phyloP scores from a whole-genome alignment of 2,113 vertebrate genomes.

The Potamarius usumacintae region DNA sequence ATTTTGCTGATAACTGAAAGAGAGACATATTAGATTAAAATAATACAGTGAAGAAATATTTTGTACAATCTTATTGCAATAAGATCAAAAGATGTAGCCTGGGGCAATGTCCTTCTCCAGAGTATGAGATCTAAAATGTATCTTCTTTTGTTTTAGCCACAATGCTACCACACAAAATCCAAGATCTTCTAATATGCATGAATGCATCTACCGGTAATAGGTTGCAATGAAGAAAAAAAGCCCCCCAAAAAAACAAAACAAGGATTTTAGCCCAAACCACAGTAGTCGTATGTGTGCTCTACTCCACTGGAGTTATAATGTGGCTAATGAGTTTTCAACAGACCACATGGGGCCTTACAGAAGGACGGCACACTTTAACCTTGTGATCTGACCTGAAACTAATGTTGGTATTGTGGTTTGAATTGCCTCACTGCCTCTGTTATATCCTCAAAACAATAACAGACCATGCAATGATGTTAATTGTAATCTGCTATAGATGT shows the following conservation, averaged over 20 bases:
- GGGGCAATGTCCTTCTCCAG: not conserved
- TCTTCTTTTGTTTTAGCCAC: not conserved
- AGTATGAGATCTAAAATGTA: not conserved
- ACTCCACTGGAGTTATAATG: slow-evolving; percentile 43
- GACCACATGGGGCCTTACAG: slow-evolving; percentile 41
- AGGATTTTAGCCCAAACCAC: slow-evolving; percentile 17
- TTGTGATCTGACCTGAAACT: slow-evolving; percentile 36
- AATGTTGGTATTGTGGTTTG: slow-evolving; percentile 21
- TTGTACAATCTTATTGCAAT: not conserved
- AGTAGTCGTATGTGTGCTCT: slow-evolving; percentile 38
- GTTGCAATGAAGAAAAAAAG: not conserved
- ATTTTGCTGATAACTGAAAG: not conserved
- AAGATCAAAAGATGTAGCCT: not conserved
- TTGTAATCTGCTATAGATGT: not conserved
- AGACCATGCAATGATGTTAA: not conserved
- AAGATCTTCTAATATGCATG: not conserved
- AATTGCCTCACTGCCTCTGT: slow-evolving; percentile 24
- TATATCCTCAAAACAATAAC: not conserved
- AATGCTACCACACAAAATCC: no score
- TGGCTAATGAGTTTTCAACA: slow-evolving; percentile 43
- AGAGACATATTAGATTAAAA: not conserved
- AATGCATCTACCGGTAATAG: slow-evolving; percentile 8
- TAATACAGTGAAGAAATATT: not conserved
- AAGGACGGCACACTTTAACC: slow-evolving; percentile 32
- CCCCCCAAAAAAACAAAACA: not conserved